Percentiles rank a stretch among this genome's conserved stretches.
Evolutionary conservation across 2,113 vertebrate species (phyloP).

Genomic region (Camelus dromedarius): DNA sequence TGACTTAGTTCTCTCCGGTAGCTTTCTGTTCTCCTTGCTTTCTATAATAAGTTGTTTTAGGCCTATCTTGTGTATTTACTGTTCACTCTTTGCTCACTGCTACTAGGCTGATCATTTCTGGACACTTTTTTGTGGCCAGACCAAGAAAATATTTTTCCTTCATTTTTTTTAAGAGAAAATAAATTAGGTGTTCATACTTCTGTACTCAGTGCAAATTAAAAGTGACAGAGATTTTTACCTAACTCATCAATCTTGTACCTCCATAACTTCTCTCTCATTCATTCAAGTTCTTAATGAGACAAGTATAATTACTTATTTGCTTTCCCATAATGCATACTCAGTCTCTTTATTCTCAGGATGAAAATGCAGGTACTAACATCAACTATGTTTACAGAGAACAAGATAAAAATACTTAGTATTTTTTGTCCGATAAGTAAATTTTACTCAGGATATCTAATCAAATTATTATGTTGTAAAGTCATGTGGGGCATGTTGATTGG

Average conservation of each 20-base stretch:
- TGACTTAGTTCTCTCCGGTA: neutral
- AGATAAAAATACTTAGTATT: neutral
- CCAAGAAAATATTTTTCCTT: neutral
- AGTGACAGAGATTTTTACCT: constrained; percentile 33
- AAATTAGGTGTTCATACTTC: neutral
- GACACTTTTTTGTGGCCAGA: neutral
- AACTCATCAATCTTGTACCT: constrained; percentile 27
- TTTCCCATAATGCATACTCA: neutral
- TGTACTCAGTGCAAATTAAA: constrained; percentile 9
- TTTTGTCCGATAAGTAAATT: neutral
- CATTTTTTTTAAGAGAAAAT: neutral
- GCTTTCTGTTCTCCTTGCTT: neutral
- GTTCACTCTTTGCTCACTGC: neutral
- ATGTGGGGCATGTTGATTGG: neutral
- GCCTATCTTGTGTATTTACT: neutral
- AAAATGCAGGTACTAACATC: neutral
- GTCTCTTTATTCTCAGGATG: constrained; percentile 28
- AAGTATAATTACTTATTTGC: constrained; percentile 22
- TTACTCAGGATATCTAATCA: neutral
- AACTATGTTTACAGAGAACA: neutral
- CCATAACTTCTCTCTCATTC: neutral
- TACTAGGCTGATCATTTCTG: neutral
- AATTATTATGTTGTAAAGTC: neutral
- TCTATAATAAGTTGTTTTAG: neutral
- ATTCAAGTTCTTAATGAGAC: constrained; percentile 19